Percentiles rank a stretch among this genome's conserved stretches.
phyloP scores from a whole-genome alignment of 2,113 vertebrate genomes.

The Lampris megalopsis region DNA sequence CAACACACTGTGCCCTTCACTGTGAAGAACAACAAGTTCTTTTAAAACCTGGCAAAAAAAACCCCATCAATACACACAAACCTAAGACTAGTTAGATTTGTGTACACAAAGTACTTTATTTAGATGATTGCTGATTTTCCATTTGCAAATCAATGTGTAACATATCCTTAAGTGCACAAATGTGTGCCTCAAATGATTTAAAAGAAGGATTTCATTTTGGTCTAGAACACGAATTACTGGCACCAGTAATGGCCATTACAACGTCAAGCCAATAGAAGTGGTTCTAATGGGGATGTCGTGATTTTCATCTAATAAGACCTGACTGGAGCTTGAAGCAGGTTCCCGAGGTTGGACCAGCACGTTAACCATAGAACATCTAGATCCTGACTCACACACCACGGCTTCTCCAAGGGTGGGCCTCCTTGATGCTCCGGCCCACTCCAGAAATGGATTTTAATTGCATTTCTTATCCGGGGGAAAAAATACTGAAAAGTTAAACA shows the following conservation, averaged over 20 bases:
- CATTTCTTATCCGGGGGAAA: constrained; percentile 14
- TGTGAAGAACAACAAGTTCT: no score
- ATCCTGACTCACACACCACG: constrained; percentile 48
- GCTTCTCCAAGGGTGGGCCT: constrained; percentile 13
- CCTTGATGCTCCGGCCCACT: no score
- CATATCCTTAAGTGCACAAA: no score
- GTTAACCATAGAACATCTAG: constrained; percentile 56
- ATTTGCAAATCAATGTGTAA: no score
- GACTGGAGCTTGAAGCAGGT: constrained; percentile 34
- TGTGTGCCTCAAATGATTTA: no score
- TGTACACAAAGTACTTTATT: no score
- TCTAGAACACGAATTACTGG: neutral
- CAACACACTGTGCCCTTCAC: no score
- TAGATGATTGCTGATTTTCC: no score
- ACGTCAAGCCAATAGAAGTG: neutral
- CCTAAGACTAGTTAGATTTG: no score
- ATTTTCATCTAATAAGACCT: constrained; percentile 39
- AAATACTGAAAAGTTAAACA: constrained; percentile 29
- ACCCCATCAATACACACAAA: no score
- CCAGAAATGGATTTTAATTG: constrained; percentile 53
- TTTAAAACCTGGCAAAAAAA: no score
- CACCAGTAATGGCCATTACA: constrained; percentile 7
- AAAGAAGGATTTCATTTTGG: neutral
- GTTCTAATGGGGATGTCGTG: constrained; percentile 28
- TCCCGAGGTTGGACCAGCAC: constrained; percentile 52